Base-by-base conservation (phyloP, 1,140 invertebrate species). In the Drosophila fuyamai region DNA sequence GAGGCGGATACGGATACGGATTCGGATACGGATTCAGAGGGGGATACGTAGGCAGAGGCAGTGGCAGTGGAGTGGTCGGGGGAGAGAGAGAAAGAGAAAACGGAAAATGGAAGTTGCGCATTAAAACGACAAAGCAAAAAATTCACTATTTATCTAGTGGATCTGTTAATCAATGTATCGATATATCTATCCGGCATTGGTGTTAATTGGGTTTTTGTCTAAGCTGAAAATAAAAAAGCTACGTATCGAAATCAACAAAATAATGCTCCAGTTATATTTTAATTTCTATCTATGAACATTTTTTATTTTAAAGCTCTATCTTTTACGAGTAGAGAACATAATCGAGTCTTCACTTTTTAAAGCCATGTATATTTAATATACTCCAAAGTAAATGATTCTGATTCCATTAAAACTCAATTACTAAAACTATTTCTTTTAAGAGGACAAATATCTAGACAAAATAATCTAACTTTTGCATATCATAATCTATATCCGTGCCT, bases 81-180 rank as follows among this genome's bases (percentile, higher is more conserved):
- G 59, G 50, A 74, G 63, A 84, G 53, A 71, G 61, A 65, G 40
- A 72, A 51, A 71, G 54, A 78, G 58, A 67, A 38, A 82, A 65
- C 60, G 51, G 55, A 79, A 77, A 82, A 60, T 57, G 47, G 76
- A 72, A 71, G 65, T 76, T 75, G 67, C 65, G 67, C 77, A 83
- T 81, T 90, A 89, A 90, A 91, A 93, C 92, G 84, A 92, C 83
- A 93, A 92, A 89, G 84, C 85, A 82, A 82, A 84, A 88, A 82
- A 88, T 55, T 62, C 67, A 62, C 44, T 65, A 79, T 73, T 40
- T 59, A 84, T 68, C 65, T 67, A 80, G 84, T 80, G 67, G 72
- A 79, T 70, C 68, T 67, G 40, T 65, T 44, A 48, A 79, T 79
- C 53, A 47, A 59, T 88, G 92, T 93, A 93, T 93, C 91, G 92